These are phyloP conservation scores for Masnerella sp. DNA, from an alignment of 2,888 invertebrate genomes.

Conservation along the genomic window DNA sequence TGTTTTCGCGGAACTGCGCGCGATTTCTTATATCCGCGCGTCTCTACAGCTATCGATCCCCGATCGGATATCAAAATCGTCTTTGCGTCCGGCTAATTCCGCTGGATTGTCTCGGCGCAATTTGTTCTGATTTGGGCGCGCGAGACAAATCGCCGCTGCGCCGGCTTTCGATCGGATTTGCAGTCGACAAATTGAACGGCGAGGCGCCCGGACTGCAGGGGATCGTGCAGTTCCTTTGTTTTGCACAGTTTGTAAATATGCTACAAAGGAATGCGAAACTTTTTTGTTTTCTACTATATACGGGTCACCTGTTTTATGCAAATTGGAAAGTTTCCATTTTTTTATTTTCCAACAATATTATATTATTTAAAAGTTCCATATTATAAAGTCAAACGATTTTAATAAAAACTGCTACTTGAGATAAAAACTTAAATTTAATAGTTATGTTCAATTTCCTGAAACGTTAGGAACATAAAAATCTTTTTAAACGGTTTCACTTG, in stretches of 20 bases:
- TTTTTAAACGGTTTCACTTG: too few relatives aligned
- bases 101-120: slow-evolving; percentile 22
- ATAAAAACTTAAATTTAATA: too few relatives aligned
- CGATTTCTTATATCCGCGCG: slow-evolving; percentile 1
- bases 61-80: slow-evolving; percentile 14
- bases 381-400: too few relatives aligned
- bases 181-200: slow-evolving; percentile 6
- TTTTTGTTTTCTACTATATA: too few relatives aligned
- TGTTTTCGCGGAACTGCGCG: slow-evolving; percentile 13
- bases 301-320: too few relatives aligned
- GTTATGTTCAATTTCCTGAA: too few relatives aligned
- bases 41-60: slow-evolving; percentile 1
- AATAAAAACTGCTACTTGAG: too few relatives aligned
- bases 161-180: slow-evolving; percentile 20
- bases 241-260: slow-evolving; percentile 27
- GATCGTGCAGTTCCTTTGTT: slow-evolving; percentile 13
- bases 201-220: neutral
- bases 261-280: too few relatives aligned
- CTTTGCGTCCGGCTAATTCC: slow-evolving; percentile 28
- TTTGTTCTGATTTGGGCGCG: slow-evolving; percentile 31
- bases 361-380: too few relatives aligned
- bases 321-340: too few relatives aligned
- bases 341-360: too few relatives aligned
- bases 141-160: slow-evolving; percentile 18
- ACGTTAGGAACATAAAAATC: too few relatives aligned